phyloP scores from a whole-genome alignment of 2,113 vertebrate genomes.

The Nothobranchius furzeri region DNA sequence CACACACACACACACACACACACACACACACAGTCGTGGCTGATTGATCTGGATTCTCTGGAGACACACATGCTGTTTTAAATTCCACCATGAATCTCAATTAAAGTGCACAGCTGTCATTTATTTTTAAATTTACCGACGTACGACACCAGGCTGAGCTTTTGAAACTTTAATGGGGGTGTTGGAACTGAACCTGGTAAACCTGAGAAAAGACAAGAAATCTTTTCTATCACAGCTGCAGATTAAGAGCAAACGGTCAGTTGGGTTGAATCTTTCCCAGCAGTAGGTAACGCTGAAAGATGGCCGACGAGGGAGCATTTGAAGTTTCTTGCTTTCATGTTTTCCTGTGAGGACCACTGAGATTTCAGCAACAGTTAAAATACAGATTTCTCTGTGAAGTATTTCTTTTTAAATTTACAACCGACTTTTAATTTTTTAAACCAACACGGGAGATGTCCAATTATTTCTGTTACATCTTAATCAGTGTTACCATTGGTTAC shows the following conservation, averaged over 20 bases:
- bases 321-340: constrained; percentile 26
- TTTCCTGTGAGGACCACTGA: constrained; percentile 1
- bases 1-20: not conserved
- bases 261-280: constrained; percentile 17
- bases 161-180: constrained; percentile 4
- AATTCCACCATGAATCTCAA: constrained; percentile 50
- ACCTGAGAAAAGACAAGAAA: constrained; percentile 11
- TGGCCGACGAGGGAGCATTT: not conserved
- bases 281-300: not conserved
- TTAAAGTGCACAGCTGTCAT: constrained; percentile 38
- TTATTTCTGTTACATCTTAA: constrained; percentile 18
- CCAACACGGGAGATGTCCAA: constrained; percentile 5
- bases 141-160: constrained; percentile 5
- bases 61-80: constrained; percentile 31
- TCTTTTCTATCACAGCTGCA: not conserved
- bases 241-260: constrained; percentile 2
- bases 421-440: constrained; percentile 11
- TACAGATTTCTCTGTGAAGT: constrained; percentile 11
- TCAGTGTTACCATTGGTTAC: constrained; percentile 1
- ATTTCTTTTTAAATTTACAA: constrained; percentile 7
- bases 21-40: not conserved
- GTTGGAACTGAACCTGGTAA: not conserved
- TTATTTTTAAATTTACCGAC: constrained; percentile 1
- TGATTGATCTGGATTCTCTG: constrained; percentile 14
- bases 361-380: constrained; percentile 7